Percentiles rank a stretch among this genome's conserved stretches.
Evolutionary conservation across 2,888 invertebrate genomes (phyloP).

Genomic region (Punctoribates punctum): DNA sequence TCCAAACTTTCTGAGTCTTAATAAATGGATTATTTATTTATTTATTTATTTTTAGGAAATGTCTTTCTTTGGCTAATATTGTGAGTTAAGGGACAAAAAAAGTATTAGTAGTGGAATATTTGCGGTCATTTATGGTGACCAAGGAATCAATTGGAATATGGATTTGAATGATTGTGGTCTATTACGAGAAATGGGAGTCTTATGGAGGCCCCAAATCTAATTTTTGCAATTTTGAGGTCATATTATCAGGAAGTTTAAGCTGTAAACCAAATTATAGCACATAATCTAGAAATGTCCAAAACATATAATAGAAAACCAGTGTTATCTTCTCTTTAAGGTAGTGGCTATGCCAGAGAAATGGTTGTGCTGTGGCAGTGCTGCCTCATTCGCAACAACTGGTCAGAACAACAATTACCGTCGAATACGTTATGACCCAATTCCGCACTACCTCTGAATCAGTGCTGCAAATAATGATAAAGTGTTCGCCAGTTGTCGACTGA

Average conservation of each 20-base stretch:
- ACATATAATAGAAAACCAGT: slow-evolving; percentile 17
- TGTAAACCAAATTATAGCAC: slow-evolving; percentile 17
- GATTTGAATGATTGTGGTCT: too few species aligned
- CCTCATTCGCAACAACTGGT: slow-evolving; percentile 24
- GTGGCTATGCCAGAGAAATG: background rate
- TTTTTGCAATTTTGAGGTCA: slow-evolving; percentile 27
- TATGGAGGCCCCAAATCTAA: background rate
- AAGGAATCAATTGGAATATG: too few species aligned
- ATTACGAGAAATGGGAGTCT: background rate
- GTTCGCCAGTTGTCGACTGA: slow-evolving; percentile 24
- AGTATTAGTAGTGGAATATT: too few species aligned
- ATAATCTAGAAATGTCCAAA: slow-evolving; percentile 33
- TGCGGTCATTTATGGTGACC: too few species aligned
- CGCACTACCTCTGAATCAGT: slow-evolving; percentile 21
- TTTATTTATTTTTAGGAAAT: too few species aligned
- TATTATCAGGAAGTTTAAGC: slow-evolving; percentile 29
- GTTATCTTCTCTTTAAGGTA: slow-evolving; percentile 17
- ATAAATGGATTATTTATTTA: too few species aligned
- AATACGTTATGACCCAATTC: slow-evolving; percentile 31
- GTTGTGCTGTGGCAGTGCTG: slow-evolving; percentile 4
- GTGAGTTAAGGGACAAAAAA: too few species aligned
- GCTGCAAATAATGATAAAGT: slow-evolving; percentile 18
- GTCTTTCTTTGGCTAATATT: too few species aligned
- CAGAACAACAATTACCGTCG: slow-evolving; percentile 35
- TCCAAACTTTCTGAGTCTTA: too few species aligned